Evolutionary conservation across 2,797 vertebrate species (phyloP), one percentile per base, ranked within the genome.

Genomic region (Tangara arthus): DNA sequence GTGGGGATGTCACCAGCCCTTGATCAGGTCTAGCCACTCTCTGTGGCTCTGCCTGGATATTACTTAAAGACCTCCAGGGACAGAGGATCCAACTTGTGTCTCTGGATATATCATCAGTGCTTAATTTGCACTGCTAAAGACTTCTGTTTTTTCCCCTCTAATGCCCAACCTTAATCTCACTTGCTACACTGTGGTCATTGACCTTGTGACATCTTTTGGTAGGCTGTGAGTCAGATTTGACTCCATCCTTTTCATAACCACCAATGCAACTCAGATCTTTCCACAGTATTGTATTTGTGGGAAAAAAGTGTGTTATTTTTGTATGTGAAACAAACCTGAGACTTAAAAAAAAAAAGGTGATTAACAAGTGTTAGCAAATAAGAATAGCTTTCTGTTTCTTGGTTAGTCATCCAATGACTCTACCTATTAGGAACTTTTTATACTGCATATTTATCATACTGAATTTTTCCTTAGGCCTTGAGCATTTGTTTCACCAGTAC

Each of bases 61-160:
- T 75, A 71, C 53, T 68, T 55, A 18, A 65, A 37, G 17, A 52
- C 3, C 4, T 64, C 7, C 18, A 26, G 15, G 7, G 22, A 15
- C 1, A 46, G 41, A 30, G 27, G 7, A 37, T 64, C 12, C 9
- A 24, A 4, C 3, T 0, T 3, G 0, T 21, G 21, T 59, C n/a
- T 63, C 20, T 50, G n/a, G 30, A 21, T 24, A 55, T 16, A 41
- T 27, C 19, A n/a, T 70, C 24, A 50, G 19, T 47, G 22, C 32
- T 60, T 63, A 22, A 17, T 26, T 83, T 64, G 32, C 3, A 6
- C 15, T 65, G 16, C 26, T 66, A 12, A 79, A 64, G 30, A 34
- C 14, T 8, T n/a, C 0, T 9, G 14, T 2, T 37, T 61, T 34
- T 46, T 11, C 9, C 4, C 3, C 18, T n/a, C 8, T 61, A 28